A percentile compares a stretch with the other conserved stretches of the same genome.
Conservation (phyloP, 2,888 invertebrate species). For the Harpalus rubripes region DNA sequence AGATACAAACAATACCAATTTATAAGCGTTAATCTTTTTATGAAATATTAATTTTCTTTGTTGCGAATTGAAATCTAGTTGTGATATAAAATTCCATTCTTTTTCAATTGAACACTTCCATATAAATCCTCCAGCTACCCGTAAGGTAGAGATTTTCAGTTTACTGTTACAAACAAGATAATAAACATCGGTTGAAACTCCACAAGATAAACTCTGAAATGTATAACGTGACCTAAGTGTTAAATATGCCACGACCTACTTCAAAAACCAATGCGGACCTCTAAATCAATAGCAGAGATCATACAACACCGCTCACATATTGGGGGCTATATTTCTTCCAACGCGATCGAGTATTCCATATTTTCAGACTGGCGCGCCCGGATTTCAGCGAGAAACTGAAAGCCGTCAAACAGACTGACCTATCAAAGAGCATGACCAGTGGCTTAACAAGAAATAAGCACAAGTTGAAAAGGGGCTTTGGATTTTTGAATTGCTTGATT, state of each 20-base stretch:
- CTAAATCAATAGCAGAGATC: constrained; percentile 18
- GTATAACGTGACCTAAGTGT: constrained; percentile 20
- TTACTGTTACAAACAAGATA: not conserved
- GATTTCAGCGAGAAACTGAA: constrained; percentile 13
- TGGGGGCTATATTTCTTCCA: constrained; percentile 4
- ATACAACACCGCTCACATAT: constrained; percentile 5
- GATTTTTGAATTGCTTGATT: no score
- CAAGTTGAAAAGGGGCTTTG: no score
- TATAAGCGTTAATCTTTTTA: no score
- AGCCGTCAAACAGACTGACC: constrained; percentile 6
- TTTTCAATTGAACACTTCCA: not conserved
- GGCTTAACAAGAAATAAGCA: not conserved
- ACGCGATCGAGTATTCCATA: constrained; percentile 9
- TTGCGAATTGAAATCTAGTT: not conserved
- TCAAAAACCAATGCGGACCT: constrained; percentile 9
- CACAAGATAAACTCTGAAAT: constrained; percentile 7
- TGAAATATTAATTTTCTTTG: not conserved
- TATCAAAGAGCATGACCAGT: not conserved
- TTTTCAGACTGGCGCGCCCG: constrained; percentile 6
- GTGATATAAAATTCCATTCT: not conserved
- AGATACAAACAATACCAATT: no score
- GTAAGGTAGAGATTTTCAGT: not conserved
- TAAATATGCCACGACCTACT: constrained; percentile 17
- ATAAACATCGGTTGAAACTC: not conserved
- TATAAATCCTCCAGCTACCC: not conserved